Percentiles rank a stretch among this genome's conserved stretches.
Conservation (phyloP, 1,140 invertebrate genomes). For the Zaprionus inermis region DNA sequence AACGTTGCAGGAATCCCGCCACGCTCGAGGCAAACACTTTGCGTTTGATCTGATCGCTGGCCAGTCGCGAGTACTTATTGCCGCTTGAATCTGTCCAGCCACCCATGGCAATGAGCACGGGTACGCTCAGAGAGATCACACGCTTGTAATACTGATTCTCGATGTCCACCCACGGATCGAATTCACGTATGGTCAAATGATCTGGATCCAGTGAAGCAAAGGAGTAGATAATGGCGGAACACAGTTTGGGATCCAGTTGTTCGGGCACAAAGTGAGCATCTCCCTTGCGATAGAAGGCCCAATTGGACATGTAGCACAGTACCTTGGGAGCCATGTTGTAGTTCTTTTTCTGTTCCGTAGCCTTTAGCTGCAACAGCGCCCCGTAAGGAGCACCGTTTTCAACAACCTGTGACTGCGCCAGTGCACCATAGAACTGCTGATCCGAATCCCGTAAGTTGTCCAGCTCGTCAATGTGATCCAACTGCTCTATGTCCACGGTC, state of each 20-base stretch:
- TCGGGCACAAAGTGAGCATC: constrained; percentile 94
- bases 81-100: constrained; percentile 95
- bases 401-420: constrained; percentile 35
- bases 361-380: constrained; percentile 54
- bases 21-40: constrained; percentile 88
- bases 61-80: constrained; percentile 92
- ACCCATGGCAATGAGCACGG: constrained; percentile 92
- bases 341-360: constrained; percentile 51
- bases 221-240: constrained; percentile 95
- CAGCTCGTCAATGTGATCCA: constrained; percentile 68
- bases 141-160: constrained; percentile 89
- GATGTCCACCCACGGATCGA: constrained; percentile 93
- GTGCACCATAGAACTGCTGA: constrained; percentile 57
- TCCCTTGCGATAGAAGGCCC: constrained; percentile 93
- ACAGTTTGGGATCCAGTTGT: constrained; percentile 91
- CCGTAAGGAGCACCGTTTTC: constrained; percentile 52
- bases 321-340: constrained; percentile 85
- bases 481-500: constrained; percentile 48
- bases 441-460: constrained; percentile 54
- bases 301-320: constrained; percentile 95
- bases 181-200: constrained; percentile 89
- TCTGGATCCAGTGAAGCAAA: constrained; percentile 94
- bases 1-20: constrained; percentile 88
- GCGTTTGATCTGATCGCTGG: constrained; percentile 87
- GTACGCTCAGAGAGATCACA: constrained; percentile 82